phyloP scores from a whole-genome alignment of 2,113 vertebrate genomes.

The Anoplopoma fimbria region DNA sequence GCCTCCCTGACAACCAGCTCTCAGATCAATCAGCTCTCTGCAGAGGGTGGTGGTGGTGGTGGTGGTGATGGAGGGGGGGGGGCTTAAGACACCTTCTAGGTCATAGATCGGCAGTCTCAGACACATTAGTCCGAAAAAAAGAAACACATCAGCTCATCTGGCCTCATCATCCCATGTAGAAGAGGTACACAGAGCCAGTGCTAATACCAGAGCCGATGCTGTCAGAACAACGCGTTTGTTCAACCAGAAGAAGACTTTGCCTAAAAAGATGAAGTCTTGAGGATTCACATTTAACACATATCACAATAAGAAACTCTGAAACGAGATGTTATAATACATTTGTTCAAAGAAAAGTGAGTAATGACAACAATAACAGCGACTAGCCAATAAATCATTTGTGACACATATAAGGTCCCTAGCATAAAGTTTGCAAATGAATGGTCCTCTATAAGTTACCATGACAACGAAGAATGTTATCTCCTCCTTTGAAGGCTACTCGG shows the following conservation, averaged over 20 bases:
- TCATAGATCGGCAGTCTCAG: slow-evolving; percentile 55
- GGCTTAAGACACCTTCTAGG: slow-evolving; percentile 39
- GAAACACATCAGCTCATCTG: slow-evolving; percentile 27
- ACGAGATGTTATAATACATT: neutral
- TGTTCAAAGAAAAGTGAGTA: no score
- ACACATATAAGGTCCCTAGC: no score
- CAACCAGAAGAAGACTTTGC: neutral
- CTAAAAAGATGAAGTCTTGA: neutral
- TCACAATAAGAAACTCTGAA: neutral
- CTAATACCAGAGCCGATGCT: neutral
- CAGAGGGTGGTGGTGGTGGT: neutral
- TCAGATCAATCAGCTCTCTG: slow-evolving; percentile 59
- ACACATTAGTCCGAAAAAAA: slow-evolving; percentile 49
- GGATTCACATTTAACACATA: neutral
- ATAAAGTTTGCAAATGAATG: no score
- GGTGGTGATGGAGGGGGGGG: neutral
- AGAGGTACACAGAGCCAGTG: no score
- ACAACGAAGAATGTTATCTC: no score
- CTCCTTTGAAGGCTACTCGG: no score
- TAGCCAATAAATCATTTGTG: no score
- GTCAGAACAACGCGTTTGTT: neutral
- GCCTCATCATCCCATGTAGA: no score
- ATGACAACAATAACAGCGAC: no score
- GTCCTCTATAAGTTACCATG: no score
- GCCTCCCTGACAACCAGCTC: slow-evolving; percentile 44